These are phyloP conservation scores for Lampris megalopsis DNA, from an alignment of 2,113 vertebrate genomes.

Conservation along the genomic window DNA sequence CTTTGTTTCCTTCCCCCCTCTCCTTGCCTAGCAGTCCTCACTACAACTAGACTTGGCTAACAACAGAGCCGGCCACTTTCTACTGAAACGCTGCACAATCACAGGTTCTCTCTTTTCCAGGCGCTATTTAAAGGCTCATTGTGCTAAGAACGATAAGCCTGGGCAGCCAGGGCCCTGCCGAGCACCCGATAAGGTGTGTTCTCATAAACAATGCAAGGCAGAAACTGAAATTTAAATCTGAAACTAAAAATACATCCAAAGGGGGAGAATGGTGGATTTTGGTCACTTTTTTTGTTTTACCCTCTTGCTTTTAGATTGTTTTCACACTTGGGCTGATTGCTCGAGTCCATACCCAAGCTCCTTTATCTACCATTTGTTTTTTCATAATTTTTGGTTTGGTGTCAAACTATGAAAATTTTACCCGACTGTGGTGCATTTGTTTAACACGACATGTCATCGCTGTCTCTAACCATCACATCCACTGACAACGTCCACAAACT, in stretches of 20 bases:
- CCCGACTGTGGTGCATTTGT: no score
- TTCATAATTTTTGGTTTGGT: no score
- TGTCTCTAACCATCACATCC: no score
- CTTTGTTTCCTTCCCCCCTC: constrained; percentile 6
- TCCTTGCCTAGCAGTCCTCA: constrained; percentile 7
- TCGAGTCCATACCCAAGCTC: no score
- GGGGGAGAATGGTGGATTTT: neutral
- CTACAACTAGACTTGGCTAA: constrained; percentile 39
- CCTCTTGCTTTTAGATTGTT: neutral
- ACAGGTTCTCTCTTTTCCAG: constrained; percentile 33
- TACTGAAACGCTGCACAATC: constrained; percentile 31
- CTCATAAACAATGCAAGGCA: constrained; percentile 20
- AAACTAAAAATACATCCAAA: constrained; percentile 20
- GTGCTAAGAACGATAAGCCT: constrained; percentile 66
- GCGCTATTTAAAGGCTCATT: constrained; percentile 71
- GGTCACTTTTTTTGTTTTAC: constrained; percentile 4
- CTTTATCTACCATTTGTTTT: no score
- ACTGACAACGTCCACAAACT: no score
- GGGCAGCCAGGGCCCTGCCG: constrained; percentile 35
- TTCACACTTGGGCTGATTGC: no score
- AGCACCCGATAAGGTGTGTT: constrained; percentile 57
- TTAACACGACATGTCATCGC: no score
- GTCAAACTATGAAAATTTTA: no score
- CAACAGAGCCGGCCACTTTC: constrained; percentile 27
- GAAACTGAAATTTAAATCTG: constrained; percentile 38